Evolutionary conservation across 1,140 invertebrate genomes (phyloP).

Genomic region (Zaprionus ornatus): DNA sequence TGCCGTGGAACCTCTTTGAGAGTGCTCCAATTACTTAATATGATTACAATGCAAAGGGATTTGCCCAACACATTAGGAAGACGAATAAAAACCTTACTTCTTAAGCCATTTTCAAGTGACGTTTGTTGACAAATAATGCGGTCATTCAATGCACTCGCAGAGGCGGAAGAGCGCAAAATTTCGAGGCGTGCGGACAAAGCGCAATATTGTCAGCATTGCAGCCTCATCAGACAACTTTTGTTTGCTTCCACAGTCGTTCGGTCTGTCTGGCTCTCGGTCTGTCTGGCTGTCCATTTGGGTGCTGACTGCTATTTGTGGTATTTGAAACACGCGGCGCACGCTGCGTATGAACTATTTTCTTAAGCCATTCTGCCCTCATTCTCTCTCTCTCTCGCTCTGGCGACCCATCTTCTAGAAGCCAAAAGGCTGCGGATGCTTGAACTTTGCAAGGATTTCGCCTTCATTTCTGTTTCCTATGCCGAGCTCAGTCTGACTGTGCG

Average conservation of each 20-base stretch:
- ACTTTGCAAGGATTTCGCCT: slow-evolving; percentile 34
- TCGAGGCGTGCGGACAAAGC: slow-evolving; percentile 1
- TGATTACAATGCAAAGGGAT: background rate
- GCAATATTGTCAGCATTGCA: slow-evolving; percentile 28
- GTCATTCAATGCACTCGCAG: slow-evolving; percentile 20
- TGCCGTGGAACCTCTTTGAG: background rate
- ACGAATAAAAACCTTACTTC: background rate
- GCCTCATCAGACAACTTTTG: slow-evolving; percentile 30
- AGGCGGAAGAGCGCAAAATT: slow-evolving; percentile 17
- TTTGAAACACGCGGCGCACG: slow-evolving; percentile 67
- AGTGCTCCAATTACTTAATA: background rate
- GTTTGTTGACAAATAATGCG: slow-evolving; percentile 15
- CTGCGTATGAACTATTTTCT: slow-evolving; percentile 78
- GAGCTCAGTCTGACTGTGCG: slow-evolving; percentile 14
- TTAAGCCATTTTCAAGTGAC: slow-evolving; percentile 25
- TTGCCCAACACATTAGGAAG: background rate
- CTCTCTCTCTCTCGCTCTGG: background rate
- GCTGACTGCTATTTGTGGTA: slow-evolving; percentile 65
- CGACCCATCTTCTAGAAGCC: slow-evolving; percentile 27
- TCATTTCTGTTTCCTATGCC: slow-evolving; percentile 35
- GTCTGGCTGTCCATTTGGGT: slow-evolving; percentile 24
- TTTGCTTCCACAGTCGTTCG: background rate
- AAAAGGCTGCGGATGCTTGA: slow-evolving; percentile 39
- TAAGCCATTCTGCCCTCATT: slow-evolving; percentile 33
- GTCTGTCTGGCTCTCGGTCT: background rate